These are phyloP conservation scores for Gryon sp. DNA, from an alignment of 1,140 invertebrate species.

Conservation along the genomic window DNA sequence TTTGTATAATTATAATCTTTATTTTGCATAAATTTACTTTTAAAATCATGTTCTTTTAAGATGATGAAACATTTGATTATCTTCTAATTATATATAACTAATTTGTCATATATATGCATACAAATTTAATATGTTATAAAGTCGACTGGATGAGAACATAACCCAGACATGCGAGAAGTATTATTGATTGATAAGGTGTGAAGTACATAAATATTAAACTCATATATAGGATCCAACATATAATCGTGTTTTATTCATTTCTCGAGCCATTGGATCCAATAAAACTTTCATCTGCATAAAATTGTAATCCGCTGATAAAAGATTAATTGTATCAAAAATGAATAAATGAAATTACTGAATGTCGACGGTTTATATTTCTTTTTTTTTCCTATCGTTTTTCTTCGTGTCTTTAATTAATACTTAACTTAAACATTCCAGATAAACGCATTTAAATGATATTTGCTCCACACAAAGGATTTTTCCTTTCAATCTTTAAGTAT, in stretches of 20 bases:
- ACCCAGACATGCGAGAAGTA: too few relatives aligned
- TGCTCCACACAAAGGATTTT: constrained; percentile 23
- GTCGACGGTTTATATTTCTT: not conserved
- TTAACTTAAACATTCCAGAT: constrained; percentile 13
- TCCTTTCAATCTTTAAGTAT: constrained; percentile 24
- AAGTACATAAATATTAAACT: not conserved
- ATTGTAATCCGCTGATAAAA: not conserved
- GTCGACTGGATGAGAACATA: too few relatives aligned
- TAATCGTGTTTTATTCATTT: not conserved
- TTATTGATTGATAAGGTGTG: too few relatives aligned
- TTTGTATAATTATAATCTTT: too few relatives aligned
- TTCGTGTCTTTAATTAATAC: constrained; percentile 15
- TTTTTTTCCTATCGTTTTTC: not conserved
- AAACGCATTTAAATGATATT: constrained; percentile 33
- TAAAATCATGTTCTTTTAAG: too few relatives aligned
- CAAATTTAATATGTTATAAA: too few relatives aligned
- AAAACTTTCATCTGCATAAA: not conserved
- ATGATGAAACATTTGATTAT: too few relatives aligned
- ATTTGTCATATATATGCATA: too few relatives aligned
- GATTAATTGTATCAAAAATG: not conserved
- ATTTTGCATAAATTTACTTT: too few relatives aligned
- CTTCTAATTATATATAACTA: too few relatives aligned
- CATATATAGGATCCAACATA: not conserved
- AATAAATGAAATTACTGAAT: not conserved
- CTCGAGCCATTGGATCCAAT: not conserved